phyloP scores from a whole-genome alignment of 2,113 vertebrate genomes.

The Halcyon senegalensis region DNA sequence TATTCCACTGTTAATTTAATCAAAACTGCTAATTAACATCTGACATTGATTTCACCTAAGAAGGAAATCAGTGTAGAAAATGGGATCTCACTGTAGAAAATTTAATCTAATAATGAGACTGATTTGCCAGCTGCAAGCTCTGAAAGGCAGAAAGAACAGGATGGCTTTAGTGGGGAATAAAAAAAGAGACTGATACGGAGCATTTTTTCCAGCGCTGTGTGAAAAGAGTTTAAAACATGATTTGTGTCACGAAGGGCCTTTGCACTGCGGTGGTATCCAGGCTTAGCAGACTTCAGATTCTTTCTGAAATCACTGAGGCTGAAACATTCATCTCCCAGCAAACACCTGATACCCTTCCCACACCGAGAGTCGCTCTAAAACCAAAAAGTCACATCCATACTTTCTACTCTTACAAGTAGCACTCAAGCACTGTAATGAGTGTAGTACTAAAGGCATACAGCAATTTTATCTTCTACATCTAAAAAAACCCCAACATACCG shows the following conservation, averaged over 20 bases:
- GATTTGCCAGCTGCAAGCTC: constrained; percentile 12
- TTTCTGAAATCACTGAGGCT: neutral
- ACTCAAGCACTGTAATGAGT: neutral
- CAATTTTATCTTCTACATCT: neutral
- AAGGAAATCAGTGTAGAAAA: constrained; percentile 44
- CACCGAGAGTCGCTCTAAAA: neutral
- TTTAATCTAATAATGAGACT: constrained; percentile 29
- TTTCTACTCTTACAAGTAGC: neutral
- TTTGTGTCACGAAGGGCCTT: neutral
- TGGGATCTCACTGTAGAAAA: constrained; percentile 2
- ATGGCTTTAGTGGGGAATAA: neutral
- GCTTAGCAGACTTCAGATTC: too few relatives aligned
- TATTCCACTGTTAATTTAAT: constrained; percentile 70
- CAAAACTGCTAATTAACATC: constrained; percentile 72
- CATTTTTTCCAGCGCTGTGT: neutral
- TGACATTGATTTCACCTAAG: constrained; percentile 70
- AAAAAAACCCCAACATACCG: neutral
- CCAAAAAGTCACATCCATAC: neutral
- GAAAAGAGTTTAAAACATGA: neutral
- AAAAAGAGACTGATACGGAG: neutral
- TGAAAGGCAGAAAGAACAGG: neutral
- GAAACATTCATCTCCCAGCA: neutral
- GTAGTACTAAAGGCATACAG: neutral
- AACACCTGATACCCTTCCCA: neutral
- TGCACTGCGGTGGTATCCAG: neutral